These are phyloP conservation scores for Phylloscopus collybita DNA, from an alignment of 2,797 vertebrate genomes.

Conservation along the genomic window DNA sequence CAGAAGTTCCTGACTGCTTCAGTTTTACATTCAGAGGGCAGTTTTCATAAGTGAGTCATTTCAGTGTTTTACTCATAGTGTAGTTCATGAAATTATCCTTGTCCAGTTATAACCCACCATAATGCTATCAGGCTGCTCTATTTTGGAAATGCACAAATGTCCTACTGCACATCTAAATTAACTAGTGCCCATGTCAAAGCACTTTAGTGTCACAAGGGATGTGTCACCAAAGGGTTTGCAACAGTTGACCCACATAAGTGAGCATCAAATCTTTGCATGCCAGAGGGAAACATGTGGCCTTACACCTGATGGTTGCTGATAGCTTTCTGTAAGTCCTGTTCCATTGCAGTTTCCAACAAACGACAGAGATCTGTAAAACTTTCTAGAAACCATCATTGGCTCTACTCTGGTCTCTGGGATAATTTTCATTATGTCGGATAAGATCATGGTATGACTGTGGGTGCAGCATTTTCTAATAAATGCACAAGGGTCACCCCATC, in stretches of 20 bases:
- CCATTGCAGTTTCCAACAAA: not conserved
- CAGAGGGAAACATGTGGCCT: not conserved
- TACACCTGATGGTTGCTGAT: not conserved
- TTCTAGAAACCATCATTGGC: not conserved
- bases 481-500: too few relatives aligned
- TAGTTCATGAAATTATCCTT: not conserved
- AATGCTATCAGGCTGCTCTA: not conserved
- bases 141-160: not conserved
- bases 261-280: not conserved
- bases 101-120: not conserved
- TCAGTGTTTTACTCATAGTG: not conserved
- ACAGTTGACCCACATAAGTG: not conserved
- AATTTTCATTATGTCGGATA: not conserved
- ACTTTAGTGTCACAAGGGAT: not conserved
- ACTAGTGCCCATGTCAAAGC: not conserved
- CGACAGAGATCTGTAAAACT: not conserved
- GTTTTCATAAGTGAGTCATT: not conserved
- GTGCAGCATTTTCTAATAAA: not conserved
- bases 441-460: not conserved
- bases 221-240: not conserved
- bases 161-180: not conserved
- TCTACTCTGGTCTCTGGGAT: not conserved
- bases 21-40: not conserved
- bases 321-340: not conserved
- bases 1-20: not conserved